Conservation (phyloP, 2,113 vertebrate species). For the Melospiza melodia region DNA sequence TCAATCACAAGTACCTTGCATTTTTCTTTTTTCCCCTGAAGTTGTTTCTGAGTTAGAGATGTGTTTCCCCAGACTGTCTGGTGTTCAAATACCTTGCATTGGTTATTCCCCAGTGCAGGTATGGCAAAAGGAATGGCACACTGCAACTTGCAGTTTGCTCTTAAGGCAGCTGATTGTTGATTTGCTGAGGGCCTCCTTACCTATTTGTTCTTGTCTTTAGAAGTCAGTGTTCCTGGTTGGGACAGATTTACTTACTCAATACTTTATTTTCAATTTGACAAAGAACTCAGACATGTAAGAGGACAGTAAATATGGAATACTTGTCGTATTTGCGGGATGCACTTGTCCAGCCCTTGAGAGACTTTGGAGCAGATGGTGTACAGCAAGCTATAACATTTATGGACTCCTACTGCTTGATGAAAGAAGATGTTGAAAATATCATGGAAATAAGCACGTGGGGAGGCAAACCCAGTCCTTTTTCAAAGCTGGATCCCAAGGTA, state of each 20-base stretch:
- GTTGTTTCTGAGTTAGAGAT: neutral
- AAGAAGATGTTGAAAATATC: slow-evolving; percentile 92
- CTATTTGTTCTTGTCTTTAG: neutral
- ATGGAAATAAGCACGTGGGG: slow-evolving; percentile 94
- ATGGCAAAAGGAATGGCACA: neutral
- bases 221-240: neutral
- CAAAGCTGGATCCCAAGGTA: slow-evolving; percentile 94
- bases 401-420: slow-evolving; percentile 90
- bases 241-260: neutral
- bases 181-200: neutral
- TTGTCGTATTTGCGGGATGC: slow-evolving; percentile 82
- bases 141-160: neutral
- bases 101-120: neutral
- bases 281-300: slow-evolving; percentile 87
- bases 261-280: neutral
- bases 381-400: slow-evolving; percentile 81
- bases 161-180: neutral
- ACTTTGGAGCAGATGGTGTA: slow-evolving; percentile 83
- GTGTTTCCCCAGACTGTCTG: fast-evolving
- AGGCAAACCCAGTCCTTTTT: slow-evolving; percentile 86
- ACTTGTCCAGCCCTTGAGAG: slow-evolving; percentile 83
- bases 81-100: neutral
- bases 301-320: slow-evolving; percentile 91
- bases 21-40: neutral
- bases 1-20: neutral